A percentile compares a stretch with the other conserved stretches of the same genome.
These are phyloP conservation scores for Pelagia noctiluca DNA, from an alignment of 30 jellyfish, hydroid and myxozoan genomes.

Conservation along the genomic window DNA sequence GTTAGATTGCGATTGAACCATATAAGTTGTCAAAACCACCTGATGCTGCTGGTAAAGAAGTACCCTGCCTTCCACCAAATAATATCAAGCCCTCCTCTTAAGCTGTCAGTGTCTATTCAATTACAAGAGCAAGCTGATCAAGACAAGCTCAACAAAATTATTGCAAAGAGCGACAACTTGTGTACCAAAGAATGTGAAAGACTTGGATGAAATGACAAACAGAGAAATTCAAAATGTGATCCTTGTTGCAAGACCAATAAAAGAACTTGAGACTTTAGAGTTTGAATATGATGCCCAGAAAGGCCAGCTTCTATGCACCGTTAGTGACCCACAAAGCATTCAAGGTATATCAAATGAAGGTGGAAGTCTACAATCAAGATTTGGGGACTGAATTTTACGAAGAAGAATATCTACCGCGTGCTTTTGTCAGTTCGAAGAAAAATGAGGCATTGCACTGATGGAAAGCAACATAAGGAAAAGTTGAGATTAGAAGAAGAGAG, in stretches of 20 bases:
- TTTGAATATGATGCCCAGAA: conserved; percentile 13
- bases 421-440: conserved; percentile 41
- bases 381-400: conserved; percentile 7
- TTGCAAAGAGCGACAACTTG: too few relatives aligned
- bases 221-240: too few relatives aligned
- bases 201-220: too few relatives aligned
- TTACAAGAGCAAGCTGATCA: too few relatives aligned
- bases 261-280: conserved; percentile 25
- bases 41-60: too few relatives aligned
- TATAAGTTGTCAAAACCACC: too few relatives aligned
- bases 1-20: too few relatives aligned
- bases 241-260: conserved; percentile 35
- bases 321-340: background rate
- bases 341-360: conserved; percentile 11
- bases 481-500: conserved; percentile 38
- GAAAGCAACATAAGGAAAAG: conserved; percentile 25
- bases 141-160: too few relatives aligned
- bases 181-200: too few relatives aligned
- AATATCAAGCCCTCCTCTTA: too few relatives aligned
- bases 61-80: too few relatives aligned
- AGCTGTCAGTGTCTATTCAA: too few relatives aligned
- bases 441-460: conserved; percentile 37
- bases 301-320: conserved; percentile 28
- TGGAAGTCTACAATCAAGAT: conserved; percentile 7
- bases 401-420: conserved; percentile 43